Conservation (phyloP, 2,888 invertebrate genomes). For the Apodemia hepburni region DNA sequence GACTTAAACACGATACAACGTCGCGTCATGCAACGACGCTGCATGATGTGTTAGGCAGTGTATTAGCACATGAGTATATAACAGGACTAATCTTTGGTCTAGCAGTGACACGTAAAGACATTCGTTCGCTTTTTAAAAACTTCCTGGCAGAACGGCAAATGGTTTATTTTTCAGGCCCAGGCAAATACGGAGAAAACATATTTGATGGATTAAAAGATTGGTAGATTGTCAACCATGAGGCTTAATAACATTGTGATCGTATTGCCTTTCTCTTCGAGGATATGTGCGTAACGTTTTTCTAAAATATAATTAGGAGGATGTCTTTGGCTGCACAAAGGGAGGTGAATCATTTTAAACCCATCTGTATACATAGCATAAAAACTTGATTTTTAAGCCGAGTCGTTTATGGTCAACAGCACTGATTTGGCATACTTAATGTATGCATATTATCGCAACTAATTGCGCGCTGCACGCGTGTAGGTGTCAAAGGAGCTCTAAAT, state of each 20-base stretch:
- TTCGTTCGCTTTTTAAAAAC: no score
- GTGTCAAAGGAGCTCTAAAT: constrained; percentile 4
- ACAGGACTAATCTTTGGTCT: no score
- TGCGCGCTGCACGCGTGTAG: constrained; percentile 5
- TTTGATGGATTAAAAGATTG: no score
- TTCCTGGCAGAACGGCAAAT: no score
- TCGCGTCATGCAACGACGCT: no score
- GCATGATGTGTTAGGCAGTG: no score
- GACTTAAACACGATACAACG: no score
- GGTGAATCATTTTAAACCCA: neutral
- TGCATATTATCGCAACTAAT: constrained; percentile 6
- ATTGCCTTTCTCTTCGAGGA: neutral
- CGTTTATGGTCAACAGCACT: constrained; percentile 4
- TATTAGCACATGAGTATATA: no score
- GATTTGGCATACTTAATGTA: constrained; percentile 11
- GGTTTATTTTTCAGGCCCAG: no score
- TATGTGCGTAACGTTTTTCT: neutral
- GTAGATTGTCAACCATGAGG: no score
- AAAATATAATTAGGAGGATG: neutral
- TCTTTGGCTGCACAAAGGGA: neutral
- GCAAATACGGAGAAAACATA: no score
- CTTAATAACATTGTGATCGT: neutral
- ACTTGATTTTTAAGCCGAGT: neutral
- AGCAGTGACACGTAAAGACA: no score
- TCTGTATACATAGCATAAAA: neutral